Conservation (phyloP, 1,140 invertebrate species). For the Papilio machaon region DNA sequence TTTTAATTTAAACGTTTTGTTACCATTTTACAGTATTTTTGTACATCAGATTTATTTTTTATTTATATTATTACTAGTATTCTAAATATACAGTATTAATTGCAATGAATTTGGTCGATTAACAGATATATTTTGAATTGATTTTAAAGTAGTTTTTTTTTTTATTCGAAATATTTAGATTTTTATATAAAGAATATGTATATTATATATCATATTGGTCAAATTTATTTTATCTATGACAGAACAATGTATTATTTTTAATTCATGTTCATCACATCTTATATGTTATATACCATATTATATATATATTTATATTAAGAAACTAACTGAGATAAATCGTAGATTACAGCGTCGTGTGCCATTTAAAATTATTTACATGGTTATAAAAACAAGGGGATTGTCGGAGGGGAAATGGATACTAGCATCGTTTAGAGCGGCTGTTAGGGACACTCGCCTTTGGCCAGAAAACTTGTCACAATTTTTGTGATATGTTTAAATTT, state of each 20-base stretch:
- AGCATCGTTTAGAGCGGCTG: neutral
- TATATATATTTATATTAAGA: conserved; percentile 17
- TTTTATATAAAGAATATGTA: neutral
- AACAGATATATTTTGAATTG: neutral
- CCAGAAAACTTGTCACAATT: neutral
- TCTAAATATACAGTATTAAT: conserved; percentile 37
- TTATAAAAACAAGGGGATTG: neutral
- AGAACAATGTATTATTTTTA: neutral
- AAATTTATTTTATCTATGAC: neutral
- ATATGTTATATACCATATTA: neutral
- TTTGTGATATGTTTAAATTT: neutral
- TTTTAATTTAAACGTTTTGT: conserved; percentile 35
- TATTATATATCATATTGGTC: neutral
- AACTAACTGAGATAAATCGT: conserved; percentile 18
- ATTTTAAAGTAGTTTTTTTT: neutral
- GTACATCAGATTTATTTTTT: conserved; percentile 34
- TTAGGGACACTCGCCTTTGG: neutral
- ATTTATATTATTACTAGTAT: conserved; percentile 33
- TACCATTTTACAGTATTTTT: conserved; percentile 40
- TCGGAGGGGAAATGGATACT: neutral
- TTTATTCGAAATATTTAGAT: neutral
- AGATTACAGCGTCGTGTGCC: conserved; percentile 23
- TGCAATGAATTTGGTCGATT: conserved; percentile 11
- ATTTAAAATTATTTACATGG: conserved; percentile 28
- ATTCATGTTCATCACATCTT: neutral